phyloP scores from a whole-genome alignment of 2,113 vertebrate species.

The Ranitomeya variabilis region DNA sequence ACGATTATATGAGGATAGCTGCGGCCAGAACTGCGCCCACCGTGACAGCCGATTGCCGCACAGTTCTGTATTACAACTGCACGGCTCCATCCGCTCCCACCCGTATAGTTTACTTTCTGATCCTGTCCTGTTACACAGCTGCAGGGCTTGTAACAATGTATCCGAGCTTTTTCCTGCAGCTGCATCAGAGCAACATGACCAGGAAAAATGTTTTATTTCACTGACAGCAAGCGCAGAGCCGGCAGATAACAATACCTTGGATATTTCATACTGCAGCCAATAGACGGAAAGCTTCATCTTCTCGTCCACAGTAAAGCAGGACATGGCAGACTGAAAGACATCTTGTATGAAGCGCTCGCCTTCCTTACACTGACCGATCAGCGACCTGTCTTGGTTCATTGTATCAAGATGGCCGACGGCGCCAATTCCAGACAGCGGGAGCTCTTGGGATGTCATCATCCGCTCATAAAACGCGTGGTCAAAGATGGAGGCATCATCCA shows the following conservation, averaged over 20 bases:
- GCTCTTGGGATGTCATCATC: conserved; percentile 73
- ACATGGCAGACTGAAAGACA: conserved; percentile 76
- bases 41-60: no score
- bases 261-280: conserved; percentile 89
- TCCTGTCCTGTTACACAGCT: not conserved
- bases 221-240: not conserved
- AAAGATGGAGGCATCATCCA: conserved; percentile 84
- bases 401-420: conserved; percentile 80
- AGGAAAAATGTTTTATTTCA: not conserved
- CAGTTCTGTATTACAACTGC: no score
- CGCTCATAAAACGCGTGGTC: conserved; percentile 66
- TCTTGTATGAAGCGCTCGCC: conserved; percentile 88
- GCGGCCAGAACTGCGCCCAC: no score
- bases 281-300: conserved; percentile 74
- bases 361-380: conserved; percentile 77
- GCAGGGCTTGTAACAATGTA: not conserved
- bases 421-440: conserved; percentile 72
- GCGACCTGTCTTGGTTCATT: conserved; percentile 67
- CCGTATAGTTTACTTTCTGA: not conserved
- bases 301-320: conserved; percentile 73
- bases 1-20: not conserved
- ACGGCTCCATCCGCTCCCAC: no score
- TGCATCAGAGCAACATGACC: not conserved
- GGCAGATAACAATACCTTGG: conserved; percentile 77
- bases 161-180: not conserved